Evolutionary conservation across 1,140 invertebrate genomes (phyloP), one percentile per base, ranked within the genome.

Genomic region (Meloidogyne hapla): DNA sequence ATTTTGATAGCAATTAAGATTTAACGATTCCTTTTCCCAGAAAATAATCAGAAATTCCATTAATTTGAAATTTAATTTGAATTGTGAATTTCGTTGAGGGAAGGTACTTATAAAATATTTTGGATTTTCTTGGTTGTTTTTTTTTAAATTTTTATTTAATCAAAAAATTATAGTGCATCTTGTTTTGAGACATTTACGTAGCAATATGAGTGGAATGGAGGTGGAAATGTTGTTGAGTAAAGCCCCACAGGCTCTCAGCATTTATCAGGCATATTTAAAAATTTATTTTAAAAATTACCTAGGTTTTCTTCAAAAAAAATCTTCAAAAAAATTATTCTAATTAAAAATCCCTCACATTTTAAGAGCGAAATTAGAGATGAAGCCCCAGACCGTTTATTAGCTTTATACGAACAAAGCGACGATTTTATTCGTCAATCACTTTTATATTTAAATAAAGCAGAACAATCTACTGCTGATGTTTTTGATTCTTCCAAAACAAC

Each of bases 401-500:
- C 77, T n/a, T 33, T 79, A 38, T 79, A 79, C 38, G 70, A 74
- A 64, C 78, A 79, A 71, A 73, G 56, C 13, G 78, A 79, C 56
- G 78, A 79, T 65, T 79, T 79, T 74, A 56, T 66, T 18, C 78
- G 78, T 2, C 78, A 79, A 72, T 77, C 77, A 10, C 42, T 79
- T 23, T 73, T 62, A 26, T 62, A 79, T 26, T 48, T 79, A 33
- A 40, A 65, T 25, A 79, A 45, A 28, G 77, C 77, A 40, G 33
- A 68, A 56, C 65, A 76, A 9, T 48, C 26, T 61, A 45, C 25
- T 23, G 56, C 63, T 23, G 75, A 77, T 64, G 64, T 77, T 62
- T 77, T 78, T 15, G 76, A 77, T 62, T 63, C 74, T 26, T 18
- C 73, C 10, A 77, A 67, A 42, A 64, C 42, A 1, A 21, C 40